These are phyloP conservation scores for Dyspetes luteomarginatus DNA, from an alignment of 2,888 invertebrate species.

Conservation along the genomic window DNA sequence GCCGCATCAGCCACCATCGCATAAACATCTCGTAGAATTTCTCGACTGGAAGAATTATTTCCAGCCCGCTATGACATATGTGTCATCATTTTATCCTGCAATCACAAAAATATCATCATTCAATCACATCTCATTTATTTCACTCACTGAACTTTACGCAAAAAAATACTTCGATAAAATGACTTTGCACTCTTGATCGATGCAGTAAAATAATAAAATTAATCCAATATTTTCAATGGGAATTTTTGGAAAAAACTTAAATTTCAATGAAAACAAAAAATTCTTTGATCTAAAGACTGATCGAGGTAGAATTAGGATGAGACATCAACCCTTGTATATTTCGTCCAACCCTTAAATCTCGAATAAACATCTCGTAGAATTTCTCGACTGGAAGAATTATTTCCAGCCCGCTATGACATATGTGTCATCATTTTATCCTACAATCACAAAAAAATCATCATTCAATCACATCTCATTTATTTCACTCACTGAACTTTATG, in stretches of 20 bases:
- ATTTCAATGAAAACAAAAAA: no score
- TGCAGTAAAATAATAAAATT: no score
- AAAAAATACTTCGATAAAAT: no score
- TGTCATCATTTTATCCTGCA: conserved; percentile 41
- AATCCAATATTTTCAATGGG: no score
- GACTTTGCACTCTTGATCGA: no score
- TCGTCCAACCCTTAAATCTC: no score
- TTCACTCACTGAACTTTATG: conserved; percentile 42
- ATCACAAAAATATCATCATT: conserved; percentile 40
- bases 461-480: conserved; percentile 16
- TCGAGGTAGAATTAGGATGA: no score
- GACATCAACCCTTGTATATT: no score
- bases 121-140: conserved; percentile 9
- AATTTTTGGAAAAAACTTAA: no score
- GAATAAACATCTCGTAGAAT: conserved; percentile 27
- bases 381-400: conserved; percentile 51
- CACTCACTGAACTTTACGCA: conserved; percentile 37
- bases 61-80: conserved; percentile 1
- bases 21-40: conserved; percentile 31
- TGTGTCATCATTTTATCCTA: conserved; percentile 42
- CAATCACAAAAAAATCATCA: conserved; percentile 34
- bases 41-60: conserved; percentile 52
- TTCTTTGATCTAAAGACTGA: no score
- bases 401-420: conserved; percentile 10
- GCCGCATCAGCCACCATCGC: conserved; percentile 47